Evolutionary conservation across 2,888 invertebrate genomes (phyloP).

Genomic region (Resseliella maxima): DNA sequence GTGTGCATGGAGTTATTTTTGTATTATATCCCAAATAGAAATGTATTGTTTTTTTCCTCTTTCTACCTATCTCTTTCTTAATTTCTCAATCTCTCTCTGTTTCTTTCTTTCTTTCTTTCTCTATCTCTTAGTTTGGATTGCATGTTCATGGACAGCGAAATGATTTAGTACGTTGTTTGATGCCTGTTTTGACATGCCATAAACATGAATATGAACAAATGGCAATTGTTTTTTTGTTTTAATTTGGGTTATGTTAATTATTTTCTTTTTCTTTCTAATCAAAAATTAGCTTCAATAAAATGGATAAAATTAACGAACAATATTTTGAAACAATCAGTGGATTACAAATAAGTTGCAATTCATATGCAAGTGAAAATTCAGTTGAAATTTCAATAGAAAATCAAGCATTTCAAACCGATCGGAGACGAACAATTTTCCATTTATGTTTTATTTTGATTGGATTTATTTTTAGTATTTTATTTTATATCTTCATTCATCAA

Average conservation of each 20-base stretch:
- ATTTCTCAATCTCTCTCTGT: background rate
- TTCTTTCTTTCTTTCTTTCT: background rate
- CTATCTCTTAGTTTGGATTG: too few species aligned
- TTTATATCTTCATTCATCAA: background rate
- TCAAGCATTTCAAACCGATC: background rate
- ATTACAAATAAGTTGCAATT: background rate
- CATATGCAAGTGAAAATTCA: background rate
- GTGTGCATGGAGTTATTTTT: too few species aligned
- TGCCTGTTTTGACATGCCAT: background rate
- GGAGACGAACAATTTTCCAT: background rate
- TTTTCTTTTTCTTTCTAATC: background rate
- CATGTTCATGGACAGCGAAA: background rate
- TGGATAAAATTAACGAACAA: background rate
- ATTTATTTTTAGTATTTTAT: background rate
- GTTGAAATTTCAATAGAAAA: background rate
- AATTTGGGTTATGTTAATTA: constrained; percentile 10
- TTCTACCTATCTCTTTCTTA: background rate
- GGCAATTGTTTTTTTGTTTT: background rate
- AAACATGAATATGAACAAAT: background rate
- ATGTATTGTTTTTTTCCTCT: too few species aligned
- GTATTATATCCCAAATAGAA: too few species aligned
- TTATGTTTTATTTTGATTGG: background rate
- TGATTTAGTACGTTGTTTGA: background rate
- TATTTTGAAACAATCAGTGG: constrained; percentile 49
- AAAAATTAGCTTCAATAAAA: background rate